Conservation (phyloP, 1,140 invertebrate genomes). For the Aphelinus certus region DNA sequence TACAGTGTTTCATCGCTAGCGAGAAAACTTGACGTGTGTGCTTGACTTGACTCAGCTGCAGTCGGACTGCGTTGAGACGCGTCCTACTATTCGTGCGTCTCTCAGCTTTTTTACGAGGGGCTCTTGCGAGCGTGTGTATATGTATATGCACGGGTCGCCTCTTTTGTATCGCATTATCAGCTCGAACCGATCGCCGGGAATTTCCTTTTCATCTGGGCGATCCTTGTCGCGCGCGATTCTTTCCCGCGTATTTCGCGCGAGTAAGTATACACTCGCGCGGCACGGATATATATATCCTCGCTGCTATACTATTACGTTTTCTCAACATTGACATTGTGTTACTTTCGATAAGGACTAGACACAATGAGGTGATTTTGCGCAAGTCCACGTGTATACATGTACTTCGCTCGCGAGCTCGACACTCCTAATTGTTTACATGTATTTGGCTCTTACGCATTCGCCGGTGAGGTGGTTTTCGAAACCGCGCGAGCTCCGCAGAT, state of each 20-base stretch:
- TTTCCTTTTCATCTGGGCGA: conserved; percentile 38
- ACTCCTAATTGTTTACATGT: conserved; percentile 18
- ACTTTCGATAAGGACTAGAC: conserved; percentile 15
- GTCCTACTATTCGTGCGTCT: not conserved
- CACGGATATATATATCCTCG: not conserved
- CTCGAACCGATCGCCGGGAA: conserved; percentile 25
- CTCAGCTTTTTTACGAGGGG: not conserved
- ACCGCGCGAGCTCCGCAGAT: not conserved
- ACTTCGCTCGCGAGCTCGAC: not conserved
- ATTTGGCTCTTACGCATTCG: no score
- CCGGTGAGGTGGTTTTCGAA: not conserved
- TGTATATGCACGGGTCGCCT: not conserved
- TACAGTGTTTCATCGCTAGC: not conserved
- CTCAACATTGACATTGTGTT: conserved; percentile 38
- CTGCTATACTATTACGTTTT: conserved; percentile 23
- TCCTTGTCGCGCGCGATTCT: conserved; percentile 28
- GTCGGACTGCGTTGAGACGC: conserved; percentile 21
- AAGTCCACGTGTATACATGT: not conserved
- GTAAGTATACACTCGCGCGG: conserved; percentile 6
- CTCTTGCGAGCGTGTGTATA: not conserved
- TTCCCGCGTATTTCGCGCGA: conserved; percentile 4
- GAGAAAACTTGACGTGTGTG: not conserved
- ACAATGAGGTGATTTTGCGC: conserved; percentile 23
- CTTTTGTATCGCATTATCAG: conserved; percentile 34
- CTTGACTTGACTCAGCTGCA: not conserved